These are phyloP conservation scores for Oncopodura yosiiana DNA, from an alignment of 1,140 invertebrate genomes.

Conservation along the genomic window DNA sequence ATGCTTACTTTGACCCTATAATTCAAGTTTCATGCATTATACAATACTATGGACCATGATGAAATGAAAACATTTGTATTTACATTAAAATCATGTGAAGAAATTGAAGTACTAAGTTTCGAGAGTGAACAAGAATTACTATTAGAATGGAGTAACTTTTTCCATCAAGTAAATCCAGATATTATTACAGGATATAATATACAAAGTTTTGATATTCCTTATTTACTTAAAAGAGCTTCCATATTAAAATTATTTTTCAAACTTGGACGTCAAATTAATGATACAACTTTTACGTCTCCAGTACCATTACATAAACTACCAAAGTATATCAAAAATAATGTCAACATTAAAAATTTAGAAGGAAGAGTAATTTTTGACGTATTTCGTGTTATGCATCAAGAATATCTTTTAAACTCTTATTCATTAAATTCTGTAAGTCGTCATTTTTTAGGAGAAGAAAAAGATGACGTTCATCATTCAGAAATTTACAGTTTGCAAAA, in stretches of 20 bases:
- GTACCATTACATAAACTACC: conserved; percentile 4
- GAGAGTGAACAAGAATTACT: conserved; percentile 25
- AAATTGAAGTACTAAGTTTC: too few species aligned
- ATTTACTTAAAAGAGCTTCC: conserved; percentile 20
- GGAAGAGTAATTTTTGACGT: conserved; percentile 32
- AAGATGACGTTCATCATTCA: conserved; percentile 17
- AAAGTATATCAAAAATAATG: conserved; percentile 11
- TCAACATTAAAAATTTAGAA: background rate
- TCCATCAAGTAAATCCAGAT: conserved; percentile 24
- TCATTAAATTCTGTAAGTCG: too few species aligned
- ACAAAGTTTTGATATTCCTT: conserved; percentile 31
- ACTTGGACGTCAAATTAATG: conserved; percentile 16
- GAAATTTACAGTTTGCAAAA: conserved; percentile 26
- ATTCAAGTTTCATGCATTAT: too few species aligned
- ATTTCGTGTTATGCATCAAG: conserved; percentile 14
- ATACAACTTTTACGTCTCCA: background rate
- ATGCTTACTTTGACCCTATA: too few species aligned
- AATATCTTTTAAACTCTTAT: too few species aligned
- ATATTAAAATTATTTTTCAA: too few species aligned
- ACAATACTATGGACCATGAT: too few species aligned
- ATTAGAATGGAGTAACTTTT: conserved; percentile 16
- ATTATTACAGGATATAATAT: conserved; percentile 31
- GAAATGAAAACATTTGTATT: too few species aligned
- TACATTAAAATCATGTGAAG: too few species aligned
- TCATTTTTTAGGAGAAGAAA: too few species aligned